These are phyloP conservation scores for Sebastes schlegelii DNA, from an alignment of 2,113 vertebrate species.

Conservation along the genomic window DNA sequence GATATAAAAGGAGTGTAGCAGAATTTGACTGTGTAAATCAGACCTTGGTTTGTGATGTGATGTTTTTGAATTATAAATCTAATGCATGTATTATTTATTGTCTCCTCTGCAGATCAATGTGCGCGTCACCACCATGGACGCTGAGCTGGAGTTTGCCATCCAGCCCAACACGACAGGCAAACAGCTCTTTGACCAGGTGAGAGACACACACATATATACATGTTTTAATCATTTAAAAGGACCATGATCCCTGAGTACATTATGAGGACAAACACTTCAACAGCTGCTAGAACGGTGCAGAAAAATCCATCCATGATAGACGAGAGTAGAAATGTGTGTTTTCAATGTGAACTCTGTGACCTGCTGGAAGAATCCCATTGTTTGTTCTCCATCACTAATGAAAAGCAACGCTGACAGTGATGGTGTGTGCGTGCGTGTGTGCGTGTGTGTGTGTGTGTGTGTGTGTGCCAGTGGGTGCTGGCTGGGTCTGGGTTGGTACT, in stretches of 20 bases:
- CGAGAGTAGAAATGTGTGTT: not conserved
- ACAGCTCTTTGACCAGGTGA: slow-evolving; percentile 97
- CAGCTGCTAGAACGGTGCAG: not conserved
- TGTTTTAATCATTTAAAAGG: not conserved
- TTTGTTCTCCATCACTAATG: slow-evolving; percentile 20
- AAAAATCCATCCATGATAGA: not conserved
- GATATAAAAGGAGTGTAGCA: too few relatives aligned
- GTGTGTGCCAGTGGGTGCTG: slow-evolving; percentile 48
- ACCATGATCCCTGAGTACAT: not conserved
- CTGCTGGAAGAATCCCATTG: slow-evolving; percentile 1
- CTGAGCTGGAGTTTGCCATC: slow-evolving; percentile 98
- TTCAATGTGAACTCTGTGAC: slow-evolving; percentile 6
- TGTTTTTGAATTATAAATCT: not conserved
- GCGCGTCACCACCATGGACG: slow-evolving; percentile 98
- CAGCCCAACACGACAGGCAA: slow-evolving; percentile 98
- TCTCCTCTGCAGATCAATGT: slow-evolving; percentile 89
- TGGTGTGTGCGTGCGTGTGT: slow-evolving; percentile 39
- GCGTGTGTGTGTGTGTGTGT: slow-evolving; percentile 60
- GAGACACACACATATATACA: not conserved
- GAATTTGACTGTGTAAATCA: too few relatives aligned
- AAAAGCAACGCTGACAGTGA: slow-evolving; percentile 25
- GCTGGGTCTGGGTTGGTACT: slow-evolving; percentile 44
- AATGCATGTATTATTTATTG: not conserved
- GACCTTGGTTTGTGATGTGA: too few relatives aligned
- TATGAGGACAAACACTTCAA: not conserved